Evolutionary conservation across 2,888 invertebrate genomes (phyloP), one percentile per base, ranked within the genome.

Genomic region (Allolobophora icterica): DNA sequence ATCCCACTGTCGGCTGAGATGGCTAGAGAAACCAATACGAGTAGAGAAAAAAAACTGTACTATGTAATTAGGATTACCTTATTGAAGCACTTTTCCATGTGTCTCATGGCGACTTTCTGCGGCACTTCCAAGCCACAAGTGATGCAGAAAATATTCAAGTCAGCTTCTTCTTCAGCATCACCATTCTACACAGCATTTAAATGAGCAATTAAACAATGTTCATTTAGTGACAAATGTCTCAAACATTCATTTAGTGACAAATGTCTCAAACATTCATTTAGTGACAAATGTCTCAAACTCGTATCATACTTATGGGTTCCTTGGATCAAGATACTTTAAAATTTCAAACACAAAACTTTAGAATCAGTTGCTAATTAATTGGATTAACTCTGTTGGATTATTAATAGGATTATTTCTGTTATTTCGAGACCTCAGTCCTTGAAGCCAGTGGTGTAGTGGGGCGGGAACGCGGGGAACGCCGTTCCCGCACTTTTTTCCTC

Each of bases 81-180:
- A 93, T 98, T 97, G 95, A 98, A 99, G 95, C 99, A 99, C 95
- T 98, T 98, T 96, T 99, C 99, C 98, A 99, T 98, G 94, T 99
- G 99, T 94, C 98, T 98, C 35, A 99, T 97, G 0, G 98, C 99
- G 0, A 98, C 97, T 91, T 97, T 97, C 0, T 98, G 97, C 95
- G 98, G 97, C 92, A 99, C 97, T 96, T 99, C 99, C 95, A 98
- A 98, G 0, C 99, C 99, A 95, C 99, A 99, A 0, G 99, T 99
- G 58, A 99, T 98, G 95, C 99, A 99, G 95, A 98, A 98, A 96
- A 98, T 97, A 92, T 97, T 97, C 94, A 97, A 97, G n/a, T 97
- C 97, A 92, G 96, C 96, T 87, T 96, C 97, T 71, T 97, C 96
- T 33, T 97, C 96, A 30, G 94, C 94, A 30, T 94, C 95, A 42